Conservation (phyloP, 1,140 invertebrate species). For the Ooceraea biroi region DNA sequence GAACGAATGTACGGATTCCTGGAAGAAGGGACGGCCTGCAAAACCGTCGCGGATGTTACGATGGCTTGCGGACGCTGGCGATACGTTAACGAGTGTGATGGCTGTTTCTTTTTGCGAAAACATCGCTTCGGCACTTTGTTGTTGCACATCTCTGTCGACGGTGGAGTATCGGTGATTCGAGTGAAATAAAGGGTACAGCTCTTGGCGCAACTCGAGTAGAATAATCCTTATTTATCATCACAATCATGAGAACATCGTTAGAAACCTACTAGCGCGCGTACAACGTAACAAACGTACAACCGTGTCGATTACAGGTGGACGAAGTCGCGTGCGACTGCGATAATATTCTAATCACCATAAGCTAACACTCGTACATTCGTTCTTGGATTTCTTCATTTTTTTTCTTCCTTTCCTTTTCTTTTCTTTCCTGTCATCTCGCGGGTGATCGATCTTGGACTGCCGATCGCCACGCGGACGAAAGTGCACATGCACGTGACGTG, state of each 20-base stretch:
- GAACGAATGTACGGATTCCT: conserved; percentile 53
- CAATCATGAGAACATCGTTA: conserved; percentile 27
- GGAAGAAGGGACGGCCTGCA: background rate
- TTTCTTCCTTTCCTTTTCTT: background rate
- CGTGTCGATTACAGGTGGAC: background rate
- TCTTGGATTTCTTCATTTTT: background rate
- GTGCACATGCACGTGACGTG: conserved; percentile 29
- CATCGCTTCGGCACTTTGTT: background rate
- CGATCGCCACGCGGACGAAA: conserved; percentile 38
- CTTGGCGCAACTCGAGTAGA: conserved; percentile 16
- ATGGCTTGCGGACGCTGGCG: background rate
- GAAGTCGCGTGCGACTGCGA: background rate
- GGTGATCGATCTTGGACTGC: conserved; percentile 12
- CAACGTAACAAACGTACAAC: conserved; percentile 13
- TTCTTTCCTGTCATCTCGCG: background rate
- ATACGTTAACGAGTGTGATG: background rate
- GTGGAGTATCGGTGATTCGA: background rate
- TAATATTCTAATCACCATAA: conserved; percentile 1
- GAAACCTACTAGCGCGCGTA: conserved; percentile 15
- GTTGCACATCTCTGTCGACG: background rate
- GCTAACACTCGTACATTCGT: conserved; percentile 52
- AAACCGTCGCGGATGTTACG: background rate
- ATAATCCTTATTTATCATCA: conserved; percentile 53
- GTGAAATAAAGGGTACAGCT: background rate
- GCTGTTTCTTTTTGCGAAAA: background rate